phyloP scores from a whole-genome alignment of 2,113 vertebrate genomes.

The Poicephalus meyeri region DNA sequence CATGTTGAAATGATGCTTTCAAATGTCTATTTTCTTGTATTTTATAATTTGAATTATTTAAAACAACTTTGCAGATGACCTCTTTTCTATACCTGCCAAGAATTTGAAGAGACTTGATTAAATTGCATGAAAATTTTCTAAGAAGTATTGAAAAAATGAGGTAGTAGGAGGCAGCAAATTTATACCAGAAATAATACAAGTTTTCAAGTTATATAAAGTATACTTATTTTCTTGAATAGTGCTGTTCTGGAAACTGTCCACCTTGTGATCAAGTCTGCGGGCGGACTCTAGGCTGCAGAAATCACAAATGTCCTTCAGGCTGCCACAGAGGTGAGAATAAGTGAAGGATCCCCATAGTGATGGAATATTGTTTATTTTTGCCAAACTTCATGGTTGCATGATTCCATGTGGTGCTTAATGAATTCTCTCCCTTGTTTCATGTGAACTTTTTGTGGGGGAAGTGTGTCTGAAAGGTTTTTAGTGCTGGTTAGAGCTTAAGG shows the following conservation, averaged over 20 bases:
- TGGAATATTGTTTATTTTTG: neutral
- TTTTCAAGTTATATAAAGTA: neutral
- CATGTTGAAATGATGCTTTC: neutral
- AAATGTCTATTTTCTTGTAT: neutral
- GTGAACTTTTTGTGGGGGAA: neutral
- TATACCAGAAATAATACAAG: neutral
- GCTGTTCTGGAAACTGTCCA: slow-evolving; percentile 94
- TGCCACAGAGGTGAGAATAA: slow-evolving; percentile 91
- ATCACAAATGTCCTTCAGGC: slow-evolving; percentile 95
- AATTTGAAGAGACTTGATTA: neutral
- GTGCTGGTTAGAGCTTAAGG: neutral
- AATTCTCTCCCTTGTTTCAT: neutral
- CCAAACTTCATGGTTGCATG: neutral
- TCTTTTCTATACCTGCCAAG: neutral
- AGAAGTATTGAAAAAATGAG: neutral
- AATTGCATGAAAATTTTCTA: neutral
- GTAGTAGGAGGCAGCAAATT: neutral
- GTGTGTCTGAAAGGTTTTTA: neutral
- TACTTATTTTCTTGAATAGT: slow-evolving; percentile 63
- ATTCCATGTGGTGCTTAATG: neutral
- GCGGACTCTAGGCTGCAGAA: slow-evolving; percentile 89
- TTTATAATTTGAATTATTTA: neutral
- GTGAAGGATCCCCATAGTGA: neutral
- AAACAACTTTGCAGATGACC: neutral
- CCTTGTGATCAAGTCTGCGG: slow-evolving; percentile 92